A percentile compares a stretch with the other conserved stretches of the same genome.
These are phyloP conservation scores for Phalacrocorax pelagicus DNA, from an alignment of 2,113 vertebrate genomes.

Conservation along the genomic window DNA sequence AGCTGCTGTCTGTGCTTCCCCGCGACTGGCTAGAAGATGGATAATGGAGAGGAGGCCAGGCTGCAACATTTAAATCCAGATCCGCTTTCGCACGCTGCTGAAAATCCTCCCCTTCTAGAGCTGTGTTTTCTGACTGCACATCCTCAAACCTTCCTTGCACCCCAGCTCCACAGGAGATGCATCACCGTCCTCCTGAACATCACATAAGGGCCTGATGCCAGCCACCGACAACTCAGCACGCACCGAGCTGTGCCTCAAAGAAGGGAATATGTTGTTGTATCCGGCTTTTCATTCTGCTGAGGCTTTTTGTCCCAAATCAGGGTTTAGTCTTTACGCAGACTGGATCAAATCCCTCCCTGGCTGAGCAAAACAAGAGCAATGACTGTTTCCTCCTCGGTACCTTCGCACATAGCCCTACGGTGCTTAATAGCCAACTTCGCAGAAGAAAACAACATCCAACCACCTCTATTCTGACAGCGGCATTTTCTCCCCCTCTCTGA, in stretches of 20 bases:
- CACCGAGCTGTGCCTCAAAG: not conserved
- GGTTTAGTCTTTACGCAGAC: not conserved
- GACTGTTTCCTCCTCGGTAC: not conserved
- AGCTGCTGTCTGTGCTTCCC: constrained; percentile 23
- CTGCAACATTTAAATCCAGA: not conserved
- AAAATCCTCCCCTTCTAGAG: not conserved
- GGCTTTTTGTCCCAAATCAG: not conserved
- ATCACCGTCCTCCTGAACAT: not conserved
- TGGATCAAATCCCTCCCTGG: not conserved
- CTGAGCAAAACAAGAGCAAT: not conserved
- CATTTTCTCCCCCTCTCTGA: not conserved
- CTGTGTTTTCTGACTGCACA: not conserved
- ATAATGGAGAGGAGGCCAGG: constrained; percentile 3
- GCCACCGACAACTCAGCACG: not conserved
- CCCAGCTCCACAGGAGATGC: not conserved
- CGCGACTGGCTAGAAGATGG: not conserved
- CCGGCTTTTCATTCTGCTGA: not conserved
- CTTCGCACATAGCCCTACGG: accelerated
- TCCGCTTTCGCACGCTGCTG: not conserved
- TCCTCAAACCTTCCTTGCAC: not conserved
- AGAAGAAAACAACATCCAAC: not conserved
- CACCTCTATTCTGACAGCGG: not conserved
- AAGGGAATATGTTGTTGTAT: accelerated
- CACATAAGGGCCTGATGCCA: not conserved
- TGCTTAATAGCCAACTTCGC: not conserved